Percentiles rank a stretch among this genome's conserved stretches.
Conservation (phyloP, 2,797 vertebrate species). For the Florisuga fusca region DNA sequence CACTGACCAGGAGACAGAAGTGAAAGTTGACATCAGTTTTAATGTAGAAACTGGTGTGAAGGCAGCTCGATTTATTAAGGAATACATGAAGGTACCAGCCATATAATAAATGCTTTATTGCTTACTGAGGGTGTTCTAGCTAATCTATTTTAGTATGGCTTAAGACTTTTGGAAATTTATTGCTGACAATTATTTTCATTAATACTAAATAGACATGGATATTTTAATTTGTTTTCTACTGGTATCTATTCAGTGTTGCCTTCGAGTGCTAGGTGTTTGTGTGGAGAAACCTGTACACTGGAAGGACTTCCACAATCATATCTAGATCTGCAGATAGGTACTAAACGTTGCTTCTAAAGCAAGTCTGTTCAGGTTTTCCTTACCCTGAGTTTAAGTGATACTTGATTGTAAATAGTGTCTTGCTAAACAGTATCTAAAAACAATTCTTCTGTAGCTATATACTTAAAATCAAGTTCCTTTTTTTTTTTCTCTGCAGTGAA, state of each 20-base stretch:
- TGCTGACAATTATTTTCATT: background rate
- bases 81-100: constrained; percentile 90
- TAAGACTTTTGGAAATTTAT: background rate
- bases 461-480: background rate
- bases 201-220: background rate
- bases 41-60: constrained; percentile 97
- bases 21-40: constrained; percentile 99
- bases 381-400: background rate
- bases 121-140: background rate
- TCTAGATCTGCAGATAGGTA: background rate
- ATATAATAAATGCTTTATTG: background rate
- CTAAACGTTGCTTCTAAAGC: background rate
- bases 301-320: background rate
- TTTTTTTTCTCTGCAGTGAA: background rate
- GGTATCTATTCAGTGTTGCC: background rate
- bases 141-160: background rate
- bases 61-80: constrained; percentile 95
- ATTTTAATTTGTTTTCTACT: background rate
- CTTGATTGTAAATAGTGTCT: background rate
- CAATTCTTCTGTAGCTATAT: background rate
- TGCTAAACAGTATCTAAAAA: background rate
- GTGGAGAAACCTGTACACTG: background rate
- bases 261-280: background rate
- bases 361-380: background rate
- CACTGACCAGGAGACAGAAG: constrained; percentile 96